Evolutionary conservation across 1,140 invertebrate genomes (phyloP).

Genomic region (Drosophila orena): DNA sequence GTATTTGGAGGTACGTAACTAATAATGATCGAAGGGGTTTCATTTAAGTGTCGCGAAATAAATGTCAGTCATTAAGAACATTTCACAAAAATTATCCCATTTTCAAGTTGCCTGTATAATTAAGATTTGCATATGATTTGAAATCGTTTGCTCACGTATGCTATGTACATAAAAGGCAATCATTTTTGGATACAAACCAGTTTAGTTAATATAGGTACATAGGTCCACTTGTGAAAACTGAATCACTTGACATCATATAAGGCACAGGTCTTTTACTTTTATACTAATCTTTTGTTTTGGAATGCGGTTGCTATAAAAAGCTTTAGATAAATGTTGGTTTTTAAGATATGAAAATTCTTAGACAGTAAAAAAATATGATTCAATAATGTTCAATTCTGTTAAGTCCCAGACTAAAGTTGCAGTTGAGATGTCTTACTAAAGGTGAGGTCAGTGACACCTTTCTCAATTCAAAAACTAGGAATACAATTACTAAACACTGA

Average conservation of each 20-base stretch:
- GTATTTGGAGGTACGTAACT: slow-evolving; percentile 92
- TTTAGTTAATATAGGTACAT: background rate
- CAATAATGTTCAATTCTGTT: background rate
- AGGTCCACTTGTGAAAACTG: background rate
- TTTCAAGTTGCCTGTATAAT: slow-evolving; percentile 3
- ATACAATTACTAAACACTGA: background rate
- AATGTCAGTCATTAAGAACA: background rate
- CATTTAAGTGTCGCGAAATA: too few species aligned
- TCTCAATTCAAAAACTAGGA: too few species aligned
- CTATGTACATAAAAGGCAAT: background rate
- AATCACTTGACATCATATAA: background rate
- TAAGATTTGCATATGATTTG: background rate
- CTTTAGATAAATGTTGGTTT: background rate
- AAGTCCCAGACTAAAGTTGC: too few species aligned
- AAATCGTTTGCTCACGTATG: slow-evolving; percentile 5
- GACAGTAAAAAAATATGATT: background rate
- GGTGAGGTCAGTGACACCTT: background rate
- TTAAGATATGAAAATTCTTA: background rate
- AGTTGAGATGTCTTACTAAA: background rate
- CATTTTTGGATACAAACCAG: background rate
- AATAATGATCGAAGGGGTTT: too few species aligned
- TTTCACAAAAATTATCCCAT: background rate
- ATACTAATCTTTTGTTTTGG: background rate
- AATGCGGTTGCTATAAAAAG: background rate
- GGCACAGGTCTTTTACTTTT: background rate